Evolutionary conservation across 2,113 vertebrate genomes (phyloP).

Genomic region (Probosciger aterrimus): DNA sequence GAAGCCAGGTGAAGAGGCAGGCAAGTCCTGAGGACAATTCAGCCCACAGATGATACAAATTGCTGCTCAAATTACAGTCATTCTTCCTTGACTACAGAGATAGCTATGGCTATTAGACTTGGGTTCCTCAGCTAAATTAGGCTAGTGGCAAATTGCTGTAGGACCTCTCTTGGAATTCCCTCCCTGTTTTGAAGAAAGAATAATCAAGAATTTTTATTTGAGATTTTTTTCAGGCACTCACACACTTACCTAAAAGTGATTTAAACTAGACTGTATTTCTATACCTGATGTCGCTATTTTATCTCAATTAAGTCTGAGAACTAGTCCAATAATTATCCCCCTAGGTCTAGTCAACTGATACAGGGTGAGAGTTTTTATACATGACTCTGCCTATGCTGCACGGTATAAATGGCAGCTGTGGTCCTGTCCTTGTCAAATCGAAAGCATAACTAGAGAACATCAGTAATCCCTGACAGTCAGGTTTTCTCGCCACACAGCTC

Average conservation of each 20-base stretch:
- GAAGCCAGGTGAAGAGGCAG: not conserved
- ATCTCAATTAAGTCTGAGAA: not conserved
- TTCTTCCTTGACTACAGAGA: not conserved
- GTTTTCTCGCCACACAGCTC: not conserved
- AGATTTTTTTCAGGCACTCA: not conserved
- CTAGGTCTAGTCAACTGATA: not conserved
- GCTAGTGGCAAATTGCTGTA: not conserved
- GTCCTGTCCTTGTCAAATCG: not conserved
- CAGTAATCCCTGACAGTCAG: not conserved
- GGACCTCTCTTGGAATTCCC: not conserved
- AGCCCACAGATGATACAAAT: not conserved
- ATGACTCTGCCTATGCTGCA: not conserved
- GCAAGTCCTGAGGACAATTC: not conserved
- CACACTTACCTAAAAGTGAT: not conserved
- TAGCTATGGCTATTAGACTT: not conserved
- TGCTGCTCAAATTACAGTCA: not conserved
- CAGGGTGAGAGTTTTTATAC: not conserved
- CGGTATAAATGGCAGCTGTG: not conserved
- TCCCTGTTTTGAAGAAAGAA: not conserved
- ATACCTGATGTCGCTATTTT: not conserved
- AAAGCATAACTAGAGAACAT: not conserved
- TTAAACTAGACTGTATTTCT: not conserved
- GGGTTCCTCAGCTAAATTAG: not conserved
- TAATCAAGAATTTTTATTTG: not conserved
- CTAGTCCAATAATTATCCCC: not conserved